These are phyloP conservation scores for Octonoba sinensis DNA, from an alignment of 2,888 invertebrate genomes.

Conservation along the genomic window DNA sequence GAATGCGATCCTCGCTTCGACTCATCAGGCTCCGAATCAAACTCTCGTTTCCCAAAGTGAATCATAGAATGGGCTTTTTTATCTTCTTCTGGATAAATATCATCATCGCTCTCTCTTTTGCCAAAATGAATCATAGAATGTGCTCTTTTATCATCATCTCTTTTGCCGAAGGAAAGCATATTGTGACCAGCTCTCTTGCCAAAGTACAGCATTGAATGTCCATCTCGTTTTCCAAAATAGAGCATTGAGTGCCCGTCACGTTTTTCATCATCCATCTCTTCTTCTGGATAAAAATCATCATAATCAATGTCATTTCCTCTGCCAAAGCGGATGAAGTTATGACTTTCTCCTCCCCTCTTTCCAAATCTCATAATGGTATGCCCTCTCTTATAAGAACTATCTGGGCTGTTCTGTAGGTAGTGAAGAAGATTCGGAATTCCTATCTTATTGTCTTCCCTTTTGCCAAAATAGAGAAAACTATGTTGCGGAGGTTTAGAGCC, in stretches of 20 bases:
- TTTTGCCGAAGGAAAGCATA: constrained; percentile 22
- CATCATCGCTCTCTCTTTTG: constrained; percentile 31
- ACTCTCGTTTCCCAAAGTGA: constrained; percentile 32
- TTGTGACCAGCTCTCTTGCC: constrained; percentile 24
- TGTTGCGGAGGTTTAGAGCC: constrained; percentile 9
- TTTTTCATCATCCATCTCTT: constrained; percentile 1
- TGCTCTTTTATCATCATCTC: constrained; percentile 36
- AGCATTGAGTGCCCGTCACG: constrained; percentile 29
- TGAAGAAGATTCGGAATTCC: constrained; percentile 31
- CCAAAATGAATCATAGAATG: constrained; percentile 60
- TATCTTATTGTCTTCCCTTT: constrained; percentile 14
- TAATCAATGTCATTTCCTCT: constrained; percentile 10
- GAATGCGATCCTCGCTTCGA: constrained; percentile 20
- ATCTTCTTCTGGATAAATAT: neutral
- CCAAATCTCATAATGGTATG: constrained; percentile 63
- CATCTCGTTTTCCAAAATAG: constrained; percentile 36
- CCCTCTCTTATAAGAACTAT: constrained; percentile 51
- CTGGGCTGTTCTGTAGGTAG: constrained; percentile 17
- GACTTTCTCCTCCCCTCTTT: constrained; percentile 26
- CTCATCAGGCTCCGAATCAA: constrained; percentile 8
- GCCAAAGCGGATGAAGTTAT: constrained; percentile 57
- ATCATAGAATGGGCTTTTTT: constrained; percentile 24
- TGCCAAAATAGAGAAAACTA: constrained; percentile 54
- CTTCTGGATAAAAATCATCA: constrained; percentile 2
- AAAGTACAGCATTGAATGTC: constrained; percentile 51